Evolutionary conservation across 2,888 invertebrate species (phyloP).

Genomic region (Proisotoma minuta): DNA sequence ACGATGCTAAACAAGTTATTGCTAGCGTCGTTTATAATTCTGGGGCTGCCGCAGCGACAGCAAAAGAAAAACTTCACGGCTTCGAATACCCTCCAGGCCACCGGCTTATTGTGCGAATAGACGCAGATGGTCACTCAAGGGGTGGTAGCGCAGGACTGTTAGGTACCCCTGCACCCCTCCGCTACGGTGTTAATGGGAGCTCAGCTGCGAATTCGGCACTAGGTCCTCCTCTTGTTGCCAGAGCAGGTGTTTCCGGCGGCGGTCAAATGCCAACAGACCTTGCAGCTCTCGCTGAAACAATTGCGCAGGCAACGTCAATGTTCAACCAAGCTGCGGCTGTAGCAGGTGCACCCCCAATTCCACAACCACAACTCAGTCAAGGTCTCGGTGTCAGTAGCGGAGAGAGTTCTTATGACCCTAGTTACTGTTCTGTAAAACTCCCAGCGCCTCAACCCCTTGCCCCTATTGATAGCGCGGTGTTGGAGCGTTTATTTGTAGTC

Average conservation of each 20-base stretch:
- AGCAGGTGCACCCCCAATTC: slow-evolving; percentile 32
- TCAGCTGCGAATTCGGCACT: neutral
- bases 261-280: slow-evolving; percentile 53
- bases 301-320: slow-evolving; percentile 71
- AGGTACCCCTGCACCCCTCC: neutral
- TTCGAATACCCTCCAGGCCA: slow-evolving; percentile 89
- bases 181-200: neutral
- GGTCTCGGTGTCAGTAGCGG: no score
- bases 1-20: slow-evolving; percentile 51
- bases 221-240: slow-evolving; percentile 15
- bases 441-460: slow-evolving; percentile 62
- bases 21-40: slow-evolving; percentile 68
- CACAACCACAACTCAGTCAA: slow-evolving; percentile 36
- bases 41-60: slow-evolving; percentile 67
- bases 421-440: slow-evolving; percentile 61
- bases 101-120: slow-evolving; percentile 69
- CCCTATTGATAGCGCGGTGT: slow-evolving; percentile 52
- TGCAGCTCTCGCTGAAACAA: slow-evolving; percentile 66
- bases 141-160: slow-evolving; percentile 29
- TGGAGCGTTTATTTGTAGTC: slow-evolving; percentile 57
- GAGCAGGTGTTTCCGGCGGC: slow-evolving; percentile 36
- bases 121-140: no score
- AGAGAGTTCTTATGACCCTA: slow-evolving; percentile 51
- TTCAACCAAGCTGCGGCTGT: slow-evolving; percentile 61
- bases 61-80: slow-evolving; percentile 78